Base-by-base conservation (phyloP, 2,113 vertebrate genomes). In the Nothoprocta pentlandii region DNA sequence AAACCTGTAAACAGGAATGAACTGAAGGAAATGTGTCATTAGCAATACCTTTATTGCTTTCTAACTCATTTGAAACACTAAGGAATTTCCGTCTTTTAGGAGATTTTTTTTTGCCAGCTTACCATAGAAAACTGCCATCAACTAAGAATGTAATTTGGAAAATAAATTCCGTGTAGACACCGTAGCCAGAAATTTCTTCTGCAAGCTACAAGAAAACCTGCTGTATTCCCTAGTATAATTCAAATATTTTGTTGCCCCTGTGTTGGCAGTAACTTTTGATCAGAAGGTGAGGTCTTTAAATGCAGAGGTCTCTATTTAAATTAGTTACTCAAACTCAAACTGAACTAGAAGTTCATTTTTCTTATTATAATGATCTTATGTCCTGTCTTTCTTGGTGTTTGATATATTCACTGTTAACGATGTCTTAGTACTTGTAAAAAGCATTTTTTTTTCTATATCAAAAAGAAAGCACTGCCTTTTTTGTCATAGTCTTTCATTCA, bases 401-500 rank as follows among this genome's bases (percentile, higher is more conserved):
- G 6, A 79, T 6, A 1, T 42, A 23, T 19, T 89, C 39, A 10
- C 56, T 75, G 25, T 11, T 70, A 44, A 2, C 13, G 34, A 14
- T 81, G 47, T 86, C 77, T 78, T 25, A 81, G 4, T 30, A 30
- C 12, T 8, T 78, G 9, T 42, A 78, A 77, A 44, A 4, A 22
- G 5, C 4, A 7, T 6, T 16, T 47, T 2, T 15, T 39, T 66
- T 34, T 21, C 2, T 1, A 1, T 21, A 13, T 74, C 19, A n/a
- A 62, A 84, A 69, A 4, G 3, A 23, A 68, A 32, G 1, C 11
- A 11, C 9, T 32, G 3, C 30, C 16, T n/a, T 42, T 51, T 61
- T 14, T 64, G 6, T 2, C n/a, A 44, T 12, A 39, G 5, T 6
- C n/a, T 9, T 62, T 46, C 4, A 6, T 64, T 79, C 39, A 8